phyloP scores from a whole-genome alignment of 2,888 invertebrate species.

The Biston betularia region DNA sequence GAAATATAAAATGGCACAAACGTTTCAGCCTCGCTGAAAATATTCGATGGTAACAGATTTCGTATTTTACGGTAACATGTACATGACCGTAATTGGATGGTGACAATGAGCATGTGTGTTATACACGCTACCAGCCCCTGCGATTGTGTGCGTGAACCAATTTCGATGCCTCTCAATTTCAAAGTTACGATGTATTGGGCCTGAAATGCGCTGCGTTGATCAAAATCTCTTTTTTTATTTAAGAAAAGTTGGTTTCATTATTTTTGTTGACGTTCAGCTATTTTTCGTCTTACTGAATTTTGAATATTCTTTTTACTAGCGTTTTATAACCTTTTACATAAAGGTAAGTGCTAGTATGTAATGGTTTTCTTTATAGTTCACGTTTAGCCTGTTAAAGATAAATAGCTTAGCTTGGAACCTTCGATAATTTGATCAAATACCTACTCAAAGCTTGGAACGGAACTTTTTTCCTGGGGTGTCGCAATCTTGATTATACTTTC shows the following conservation, averaged over 20 bases:
- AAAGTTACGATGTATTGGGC: constrained; percentile 26
- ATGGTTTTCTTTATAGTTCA: no score
- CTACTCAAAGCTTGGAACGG: no score
- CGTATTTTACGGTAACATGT: neutral
- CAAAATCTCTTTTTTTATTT: constrained; percentile 12
- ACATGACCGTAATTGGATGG: constrained; percentile 21
- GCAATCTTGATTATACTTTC: no score
- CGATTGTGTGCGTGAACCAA: constrained; percentile 17
- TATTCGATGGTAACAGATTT: constrained; percentile 1
- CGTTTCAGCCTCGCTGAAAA: neutral
- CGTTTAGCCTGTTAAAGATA: no score
- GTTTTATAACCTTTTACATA: neutral
- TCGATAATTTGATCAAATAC: no score
- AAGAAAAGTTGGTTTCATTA: constrained; percentile 10
- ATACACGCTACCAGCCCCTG: neutral
- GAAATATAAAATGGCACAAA: no score
- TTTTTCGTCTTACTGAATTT: neutral
- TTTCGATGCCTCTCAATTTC: constrained; percentile 25
- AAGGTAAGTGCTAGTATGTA: no score
- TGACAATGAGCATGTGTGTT: constrained; percentile 7
- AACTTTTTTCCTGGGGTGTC: no score
- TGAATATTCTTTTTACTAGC: neutral
- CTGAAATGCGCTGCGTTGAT: constrained; percentile 17
- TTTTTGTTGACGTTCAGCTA: constrained; percentile 4
- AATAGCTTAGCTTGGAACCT: no score